Conservation (phyloP, 2,113 vertebrate genomes). For the Myrmecophaga tridactyla region DNA sequence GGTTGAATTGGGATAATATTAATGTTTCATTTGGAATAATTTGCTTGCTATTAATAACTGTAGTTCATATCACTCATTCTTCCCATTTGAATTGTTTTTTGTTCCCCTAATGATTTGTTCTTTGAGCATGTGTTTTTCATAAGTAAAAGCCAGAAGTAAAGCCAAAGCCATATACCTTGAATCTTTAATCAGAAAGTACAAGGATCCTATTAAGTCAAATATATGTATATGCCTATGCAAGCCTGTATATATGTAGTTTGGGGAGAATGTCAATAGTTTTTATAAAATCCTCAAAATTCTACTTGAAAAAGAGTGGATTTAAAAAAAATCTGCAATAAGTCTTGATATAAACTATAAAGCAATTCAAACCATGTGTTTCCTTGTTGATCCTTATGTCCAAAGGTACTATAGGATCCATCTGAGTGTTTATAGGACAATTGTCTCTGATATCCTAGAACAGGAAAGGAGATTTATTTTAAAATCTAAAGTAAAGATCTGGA, state of each 20-base stretch:
- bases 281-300: not conserved
- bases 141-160: not conserved
- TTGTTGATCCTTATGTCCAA: constrained; percentile 63
- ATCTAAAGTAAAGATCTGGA: not conserved
- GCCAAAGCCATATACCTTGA: not conserved
- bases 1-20: not conserved
- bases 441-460: constrained; percentile 79
- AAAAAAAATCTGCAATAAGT: not conserved
- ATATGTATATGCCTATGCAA: not conserved
- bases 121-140: not conserved
- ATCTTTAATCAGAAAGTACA: not conserved
- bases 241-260: not conserved
- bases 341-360: not conserved
- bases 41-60: not conserved
- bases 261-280: not conserved
- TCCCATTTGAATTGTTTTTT: not conserved
- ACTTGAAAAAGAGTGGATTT: not conserved
- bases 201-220: not conserved
- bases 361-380: constrained; percentile 81
- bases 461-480: not conserved
- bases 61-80: not conserved
- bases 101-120: not conserved
- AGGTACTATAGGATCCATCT: constrained; percentile 81
- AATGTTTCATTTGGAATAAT: not conserved
- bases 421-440: constrained; percentile 78